Evolutionary conservation across 2,113 vertebrate species (phyloP).

Genomic region (Columba livia): DNA sequence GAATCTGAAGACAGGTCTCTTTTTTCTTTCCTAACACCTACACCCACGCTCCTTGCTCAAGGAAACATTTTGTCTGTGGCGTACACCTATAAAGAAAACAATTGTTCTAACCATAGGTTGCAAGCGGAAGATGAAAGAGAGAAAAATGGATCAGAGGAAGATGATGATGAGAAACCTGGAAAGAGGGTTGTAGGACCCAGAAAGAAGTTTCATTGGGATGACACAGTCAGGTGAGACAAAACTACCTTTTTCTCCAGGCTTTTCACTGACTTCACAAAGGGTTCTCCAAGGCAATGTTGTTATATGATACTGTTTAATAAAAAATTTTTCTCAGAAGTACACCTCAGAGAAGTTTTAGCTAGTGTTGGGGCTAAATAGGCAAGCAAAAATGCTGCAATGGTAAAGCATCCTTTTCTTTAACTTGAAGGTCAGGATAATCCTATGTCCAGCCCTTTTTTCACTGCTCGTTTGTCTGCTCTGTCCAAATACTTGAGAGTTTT

Average conservation of each 20-base stretch:
- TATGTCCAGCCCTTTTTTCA: background rate
- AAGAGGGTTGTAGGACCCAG: conserved; percentile 94
- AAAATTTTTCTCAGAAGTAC: background rate
- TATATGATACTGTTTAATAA: background rate
- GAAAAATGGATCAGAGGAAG: conserved; percentile 94
- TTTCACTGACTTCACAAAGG: background rate
- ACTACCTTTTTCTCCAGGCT: background rate
- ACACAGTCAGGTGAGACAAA: conserved; percentile 88
- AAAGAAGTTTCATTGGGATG: conserved; percentile 97
- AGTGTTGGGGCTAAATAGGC: background rate
- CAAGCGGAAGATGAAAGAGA: conserved; percentile 91
- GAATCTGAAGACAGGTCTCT: background rate
- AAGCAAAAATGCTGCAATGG: background rate
- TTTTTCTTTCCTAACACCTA: background rate
- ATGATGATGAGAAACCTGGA: conserved; percentile 96
- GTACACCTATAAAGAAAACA: background rate
- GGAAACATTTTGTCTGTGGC: background rate
- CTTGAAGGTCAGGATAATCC: background rate
- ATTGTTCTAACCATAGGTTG: conserved; percentile 73
- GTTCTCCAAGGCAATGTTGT: background rate
- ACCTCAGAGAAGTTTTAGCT: background rate
- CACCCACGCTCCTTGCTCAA: background rate
- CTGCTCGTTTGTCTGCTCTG: background rate
- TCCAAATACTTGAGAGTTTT: background rate
- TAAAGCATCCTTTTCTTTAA: background rate